Evolutionary conservation across 2,888 invertebrate genomes (phyloP).

Genomic region (Hololepta plana): DNA sequence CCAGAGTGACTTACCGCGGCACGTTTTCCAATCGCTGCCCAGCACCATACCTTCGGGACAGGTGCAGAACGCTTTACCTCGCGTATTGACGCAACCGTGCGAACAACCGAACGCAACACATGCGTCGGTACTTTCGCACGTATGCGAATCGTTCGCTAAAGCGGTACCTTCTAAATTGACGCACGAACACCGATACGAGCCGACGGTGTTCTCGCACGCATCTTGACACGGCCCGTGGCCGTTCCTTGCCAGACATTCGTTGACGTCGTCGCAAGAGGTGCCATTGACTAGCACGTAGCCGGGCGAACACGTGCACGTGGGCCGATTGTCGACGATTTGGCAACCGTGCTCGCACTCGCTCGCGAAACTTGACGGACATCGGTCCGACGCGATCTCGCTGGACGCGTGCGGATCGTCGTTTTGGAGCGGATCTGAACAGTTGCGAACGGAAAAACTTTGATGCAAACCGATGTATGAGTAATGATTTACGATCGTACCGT

Average conservation of each 20-base stretch:
- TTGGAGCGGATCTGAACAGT: no score
- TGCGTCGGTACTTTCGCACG: constrained; percentile 35
- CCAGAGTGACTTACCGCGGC: constrained; percentile 15
- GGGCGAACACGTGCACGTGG: constrained; percentile 34
- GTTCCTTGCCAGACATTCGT: constrained; percentile 42
- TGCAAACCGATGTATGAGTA: no score
- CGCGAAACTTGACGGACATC: no score
- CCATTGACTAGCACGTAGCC: constrained; percentile 29
- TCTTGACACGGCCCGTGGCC: constrained; percentile 46
- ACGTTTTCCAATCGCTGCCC: constrained; percentile 21
- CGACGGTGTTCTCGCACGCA: constrained; percentile 36
- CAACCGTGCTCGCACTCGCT: no score
- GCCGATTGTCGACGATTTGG: no score
- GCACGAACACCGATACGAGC: constrained; percentile 40
- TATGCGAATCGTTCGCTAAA: constrained; percentile 11
- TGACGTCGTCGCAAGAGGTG: constrained; percentile 30
- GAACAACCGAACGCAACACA: constrained; percentile 26
- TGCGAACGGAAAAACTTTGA: no score
- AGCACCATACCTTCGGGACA: constrained; percentile 24
- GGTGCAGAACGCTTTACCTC: constrained; percentile 20
- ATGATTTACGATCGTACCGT: no score
- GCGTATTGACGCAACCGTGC: constrained; percentile 39
- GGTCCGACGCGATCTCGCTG: no score
- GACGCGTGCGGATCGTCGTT: no score
- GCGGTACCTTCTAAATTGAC: no score